Evolutionary conservation across 2,888 invertebrate species (phyloP).

Genomic region (Netelia virgata): DNA sequence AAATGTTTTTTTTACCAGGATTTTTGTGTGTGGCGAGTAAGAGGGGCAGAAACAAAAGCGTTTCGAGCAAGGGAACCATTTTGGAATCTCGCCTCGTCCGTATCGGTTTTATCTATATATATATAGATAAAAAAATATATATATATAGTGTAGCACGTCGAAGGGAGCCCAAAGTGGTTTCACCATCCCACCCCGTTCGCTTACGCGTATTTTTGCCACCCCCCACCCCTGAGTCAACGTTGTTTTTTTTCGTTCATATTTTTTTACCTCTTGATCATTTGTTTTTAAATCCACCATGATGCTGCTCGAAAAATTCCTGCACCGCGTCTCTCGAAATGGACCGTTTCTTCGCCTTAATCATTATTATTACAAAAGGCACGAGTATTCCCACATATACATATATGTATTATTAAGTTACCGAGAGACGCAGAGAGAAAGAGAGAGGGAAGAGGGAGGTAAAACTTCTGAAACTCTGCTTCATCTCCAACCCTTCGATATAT

Average conservation of each 20-base stretch:
- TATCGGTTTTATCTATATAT: slow-evolving; percentile 17
- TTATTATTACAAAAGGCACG: slow-evolving; percentile 81
- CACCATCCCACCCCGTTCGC: slow-evolving; percentile 52
- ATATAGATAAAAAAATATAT: neutral
- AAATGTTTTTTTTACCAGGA: neutral
- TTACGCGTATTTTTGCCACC: slow-evolving; percentile 18
- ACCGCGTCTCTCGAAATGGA: slow-evolving; percentile 73
- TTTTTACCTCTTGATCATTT: slow-evolving; percentile 11
- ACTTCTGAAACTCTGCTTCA: neutral
- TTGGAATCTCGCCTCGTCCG: slow-evolving; percentile 38
- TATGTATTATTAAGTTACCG: slow-evolving; percentile 28
- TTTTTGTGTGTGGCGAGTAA: neutral
- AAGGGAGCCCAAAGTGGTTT: slow-evolving; percentile 38
- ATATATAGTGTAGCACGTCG: neutral
- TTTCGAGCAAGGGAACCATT: slow-evolving; percentile 35
- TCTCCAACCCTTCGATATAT: slow-evolving; percentile 56
- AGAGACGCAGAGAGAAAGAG: slow-evolving; percentile 6
- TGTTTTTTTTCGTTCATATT: slow-evolving; percentile 3
- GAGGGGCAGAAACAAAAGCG: neutral
- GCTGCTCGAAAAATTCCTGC: slow-evolving; percentile 56
- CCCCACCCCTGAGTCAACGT: slow-evolving; percentile 9
- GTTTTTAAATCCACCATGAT: slow-evolving; percentile 18
- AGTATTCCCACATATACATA: slow-evolving; percentile 19
- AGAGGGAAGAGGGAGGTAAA: neutral
- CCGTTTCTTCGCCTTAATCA: slow-evolving; percentile 82